Percentiles rank a stretch among this genome's conserved stretches.
phyloP scores from a whole-genome alignment of 1,140 invertebrate species.

The Battus philenor region DNA sequence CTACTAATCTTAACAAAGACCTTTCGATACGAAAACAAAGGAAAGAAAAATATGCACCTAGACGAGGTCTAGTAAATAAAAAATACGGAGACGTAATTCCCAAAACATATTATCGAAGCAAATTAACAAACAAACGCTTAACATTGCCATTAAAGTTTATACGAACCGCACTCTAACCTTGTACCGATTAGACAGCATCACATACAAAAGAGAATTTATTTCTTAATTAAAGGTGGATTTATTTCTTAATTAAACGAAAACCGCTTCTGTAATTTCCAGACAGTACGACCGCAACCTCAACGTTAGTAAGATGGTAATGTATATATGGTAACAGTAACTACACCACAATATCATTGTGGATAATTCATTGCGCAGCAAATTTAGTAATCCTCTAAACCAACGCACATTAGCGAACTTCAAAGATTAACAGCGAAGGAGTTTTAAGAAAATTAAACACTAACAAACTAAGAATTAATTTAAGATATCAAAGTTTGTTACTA shows the following conservation, averaged over 20 bases:
- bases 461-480: no score
- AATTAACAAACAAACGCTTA: neutral
- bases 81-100: neutral
- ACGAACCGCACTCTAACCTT: conserved; percentile 14
- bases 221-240: conserved; percentile 17
- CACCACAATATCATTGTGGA: no score
- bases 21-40: no score
- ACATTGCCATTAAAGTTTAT: neutral
- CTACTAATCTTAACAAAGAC: no score
- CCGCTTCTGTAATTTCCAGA: conserved; percentile 13
- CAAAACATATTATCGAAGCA: conserved; percentile 1
- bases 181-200: conserved; percentile 15
- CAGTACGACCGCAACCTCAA: conserved; percentile 12
- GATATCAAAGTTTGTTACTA: no score
- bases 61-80: neutral
- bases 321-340: neutral
- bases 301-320: conserved; percentile 7
- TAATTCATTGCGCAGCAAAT: no score
- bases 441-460: no score
- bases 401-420: no score
- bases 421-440: no score
- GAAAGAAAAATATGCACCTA: no score
- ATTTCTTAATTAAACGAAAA: conserved; percentile 16
- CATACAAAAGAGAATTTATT: conserved; percentile 17
- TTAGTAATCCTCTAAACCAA: no score